Base-by-base conservation (phyloP, 1,140 invertebrate species). In the Probaryconus sp. region DNA sequence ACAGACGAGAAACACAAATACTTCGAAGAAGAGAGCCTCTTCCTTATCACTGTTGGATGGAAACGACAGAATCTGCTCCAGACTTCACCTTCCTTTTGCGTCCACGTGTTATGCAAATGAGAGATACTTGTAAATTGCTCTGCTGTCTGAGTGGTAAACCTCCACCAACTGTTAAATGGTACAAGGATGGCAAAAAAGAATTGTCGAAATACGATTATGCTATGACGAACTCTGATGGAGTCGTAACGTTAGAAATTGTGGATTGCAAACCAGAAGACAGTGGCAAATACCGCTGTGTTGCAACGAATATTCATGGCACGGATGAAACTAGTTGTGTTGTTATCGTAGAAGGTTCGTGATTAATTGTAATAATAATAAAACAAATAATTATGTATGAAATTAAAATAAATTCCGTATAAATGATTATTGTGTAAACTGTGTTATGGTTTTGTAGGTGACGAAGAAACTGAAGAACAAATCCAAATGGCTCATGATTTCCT, bases 71-170 rank as follows among this genome's bases (percentile, higher is more conserved):
- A 88, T 93, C 92, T 76, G 94, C 94, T 11, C 98, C 98, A 38
- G 93, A 91, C 81, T 99, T 99, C 88, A 98, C 96, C 75, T 99
- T 99, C 94, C 92, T 96, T 77, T 91, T 99, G 40, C 92, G 98
- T 85, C 97, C 97, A 82, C 94, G 98, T 85, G 94, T 99, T 55
- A 99, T 99, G 90, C 98, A 99, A 88, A 94, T 96, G 76, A 90
- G 94, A 38, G 93, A 96, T 81, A 96, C 95, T 35, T 97, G 95
- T 88, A 99, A 99, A 89, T 90, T 99, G n/a, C 91, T 99, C 2
- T 99, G 97, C 86, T 98, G 97, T 83, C 90, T 99, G 7, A 93
- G 93, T 76, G 97, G 97, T 43, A 96, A 96, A 84, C 98, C 98
- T 70, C 90, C 93, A 61, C 97, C 98, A 0, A 94, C 95, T 13